Evolutionary conservation across 2,888 invertebrate genomes (phyloP).

Genomic region (Drosophila putrida): DNA sequence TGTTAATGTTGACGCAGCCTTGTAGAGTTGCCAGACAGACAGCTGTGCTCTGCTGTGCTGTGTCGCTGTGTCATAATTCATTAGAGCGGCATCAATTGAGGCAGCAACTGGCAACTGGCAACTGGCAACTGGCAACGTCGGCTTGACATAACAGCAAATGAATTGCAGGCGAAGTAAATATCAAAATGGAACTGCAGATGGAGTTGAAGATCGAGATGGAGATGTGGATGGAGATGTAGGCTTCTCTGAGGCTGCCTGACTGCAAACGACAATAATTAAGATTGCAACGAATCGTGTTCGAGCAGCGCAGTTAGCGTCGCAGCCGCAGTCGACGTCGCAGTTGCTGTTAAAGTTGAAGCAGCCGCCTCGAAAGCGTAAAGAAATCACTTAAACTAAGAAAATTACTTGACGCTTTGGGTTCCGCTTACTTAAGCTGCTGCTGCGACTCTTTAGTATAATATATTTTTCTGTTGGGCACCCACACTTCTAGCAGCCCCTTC

Average conservation of each 20-base stretch:
- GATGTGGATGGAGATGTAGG: conserved; percentile 31
- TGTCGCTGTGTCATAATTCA: conserved; percentile 64
- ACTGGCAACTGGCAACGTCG: conserved; percentile 21
- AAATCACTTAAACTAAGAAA: conserved; percentile 70
- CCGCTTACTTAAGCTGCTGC: conserved; percentile 56
- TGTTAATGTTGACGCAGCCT: conserved; percentile 21
- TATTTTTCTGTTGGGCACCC: conserved; percentile 24
- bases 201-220: conserved; percentile 18
- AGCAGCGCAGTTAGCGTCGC: conserved; percentile 1
- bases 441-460: background rate
- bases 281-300: conserved; percentile 65
- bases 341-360: conserved; percentile 29
- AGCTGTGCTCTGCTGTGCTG: too few species aligned
- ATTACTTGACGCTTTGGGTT: conserved; percentile 62
- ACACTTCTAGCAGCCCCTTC: background rate
- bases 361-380: conserved; percentile 74
- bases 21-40: conserved; percentile 54
- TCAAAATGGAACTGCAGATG: conserved; percentile 20
- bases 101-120: conserved; percentile 24
- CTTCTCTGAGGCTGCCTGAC: conserved; percentile 19
- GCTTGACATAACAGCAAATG: conserved; percentile 70
- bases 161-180: conserved; percentile 45
- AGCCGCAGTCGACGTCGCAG: conserved; percentile 1
- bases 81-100: conserved; percentile 70
- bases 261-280: conserved; percentile 75